Base-by-base conservation (phyloP, 2,797 vertebrate species). In the Neosalanx taihuensis region DNA sequence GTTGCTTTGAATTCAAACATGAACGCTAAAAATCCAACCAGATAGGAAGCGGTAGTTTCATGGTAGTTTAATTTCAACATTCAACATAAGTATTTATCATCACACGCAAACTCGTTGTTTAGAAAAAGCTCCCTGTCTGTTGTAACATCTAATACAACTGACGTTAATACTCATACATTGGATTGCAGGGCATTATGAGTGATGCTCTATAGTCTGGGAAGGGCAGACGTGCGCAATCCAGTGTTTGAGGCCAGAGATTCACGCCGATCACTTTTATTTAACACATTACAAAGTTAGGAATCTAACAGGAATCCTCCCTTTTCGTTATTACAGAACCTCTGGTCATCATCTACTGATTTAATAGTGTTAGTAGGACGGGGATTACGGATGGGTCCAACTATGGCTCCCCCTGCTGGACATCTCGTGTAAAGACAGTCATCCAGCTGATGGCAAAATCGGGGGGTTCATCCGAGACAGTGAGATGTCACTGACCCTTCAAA, bases 21-120 rank as follows among this genome's bases (percentile, higher is more conserved):
- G 2, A 10, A 12, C 2, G 41, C 41, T 46, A 46, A 12, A 56
- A 17, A 62, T 46, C 41, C 53, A 66, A 46, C 70, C 73, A 72
- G 46, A 61, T 26, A 69, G 31, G 18, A 12, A 46, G 12, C 7
- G 41, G 20, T 59, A 35, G 65, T 91, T 92, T 92, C 79, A 88
- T 88, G 84, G 82, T 86, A 85, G 86, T 90, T 93, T 93, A 92
- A 92, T 92, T 92, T 91, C 78, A 90, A 92, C 91, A 93, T 91
- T 92, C 90, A 89, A 83, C 87, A 88, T 84, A 90, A 83, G 83
- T 90, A 88, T 87, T 79, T 83, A 82, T 90, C 84, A 86, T 84
- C 85, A 88, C 77, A 87, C 87, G 85, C 83, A 89, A 89, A 82
- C 81, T 87, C 71, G 77, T 87, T 67, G 82, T 85, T 88, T 77